Percentiles rank a stretch among this genome's conserved stretches.
Conservation (phyloP, 2,113 vertebrate species). For the Petrocephalus zakoni region DNA sequence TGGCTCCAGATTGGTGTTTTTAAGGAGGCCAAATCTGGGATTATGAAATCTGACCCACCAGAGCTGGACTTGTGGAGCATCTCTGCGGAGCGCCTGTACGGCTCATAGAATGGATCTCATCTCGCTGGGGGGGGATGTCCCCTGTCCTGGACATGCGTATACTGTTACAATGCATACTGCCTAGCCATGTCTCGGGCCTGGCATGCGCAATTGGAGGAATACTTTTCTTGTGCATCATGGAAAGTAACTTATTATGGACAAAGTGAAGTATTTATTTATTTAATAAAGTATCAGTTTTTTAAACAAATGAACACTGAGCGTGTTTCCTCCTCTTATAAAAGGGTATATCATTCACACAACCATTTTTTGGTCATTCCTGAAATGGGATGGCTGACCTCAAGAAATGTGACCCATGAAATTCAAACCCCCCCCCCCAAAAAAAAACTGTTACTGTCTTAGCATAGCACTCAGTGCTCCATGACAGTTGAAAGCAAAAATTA, state of each 20-base stretch:
- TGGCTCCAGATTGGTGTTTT: constrained; percentile 57
- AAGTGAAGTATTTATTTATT: constrained; percentile 91
- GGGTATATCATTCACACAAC: neutral
- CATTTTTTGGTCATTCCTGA: neutral
- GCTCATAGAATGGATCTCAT: neutral
- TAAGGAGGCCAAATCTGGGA: constrained; percentile 26
- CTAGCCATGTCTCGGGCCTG: neutral
- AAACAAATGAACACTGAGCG: constrained; percentile 20
- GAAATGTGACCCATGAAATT: neutral
- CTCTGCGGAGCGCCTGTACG: constrained; percentile 55
- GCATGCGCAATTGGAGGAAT: constrained; percentile 60
- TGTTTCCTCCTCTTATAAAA: neutral
- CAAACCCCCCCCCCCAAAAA: neutral
- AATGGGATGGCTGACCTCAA: neutral
- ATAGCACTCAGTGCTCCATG: neutral
- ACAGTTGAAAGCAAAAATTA: neutral
- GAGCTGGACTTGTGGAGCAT: constrained; percentile 43
- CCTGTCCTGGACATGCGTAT: neutral
- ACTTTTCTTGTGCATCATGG: constrained; percentile 70
- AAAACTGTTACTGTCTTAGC: neutral
- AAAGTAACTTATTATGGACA: constrained; percentile 91
- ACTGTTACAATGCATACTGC: neutral
- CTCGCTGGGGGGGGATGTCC: neutral
- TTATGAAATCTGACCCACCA: constrained; percentile 45
- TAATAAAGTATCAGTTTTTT: constrained; percentile 56